phyloP scores from a whole-genome alignment of 1,140 invertebrate genomes.

The Meloidogyne chitwoodi region DNA sequence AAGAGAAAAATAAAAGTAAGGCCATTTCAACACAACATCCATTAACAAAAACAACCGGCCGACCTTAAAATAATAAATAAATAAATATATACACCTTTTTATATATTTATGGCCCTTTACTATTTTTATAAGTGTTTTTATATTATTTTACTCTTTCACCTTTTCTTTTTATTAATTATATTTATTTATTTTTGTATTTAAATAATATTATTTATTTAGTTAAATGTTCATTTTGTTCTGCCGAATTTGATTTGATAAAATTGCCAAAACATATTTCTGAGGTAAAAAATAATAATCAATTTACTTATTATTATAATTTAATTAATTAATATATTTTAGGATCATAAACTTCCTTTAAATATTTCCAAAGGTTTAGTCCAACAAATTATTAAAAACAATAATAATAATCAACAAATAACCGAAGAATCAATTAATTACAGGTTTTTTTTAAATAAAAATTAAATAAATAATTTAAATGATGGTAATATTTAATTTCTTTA shows the following conservation, averaged over 20 bases:
- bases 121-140: background rate
- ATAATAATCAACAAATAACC: background rate
- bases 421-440: background rate
- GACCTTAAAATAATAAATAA: background rate
- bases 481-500: too few species aligned
- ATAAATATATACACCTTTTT: background rate
- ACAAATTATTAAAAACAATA: background rate
- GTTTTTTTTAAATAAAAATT: background rate
- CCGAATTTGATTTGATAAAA: background rate
- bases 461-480: too few species aligned
- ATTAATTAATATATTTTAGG: background rate
- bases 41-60: background rate
- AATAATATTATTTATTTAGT: background rate
- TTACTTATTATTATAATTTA: too few species aligned
- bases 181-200: background rate
- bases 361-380: background rate
- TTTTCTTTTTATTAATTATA: background rate
- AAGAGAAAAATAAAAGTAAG: background rate
- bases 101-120: background rate
- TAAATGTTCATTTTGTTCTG: background rate
- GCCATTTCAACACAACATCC: background rate
- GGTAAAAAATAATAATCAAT: background rate
- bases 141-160: background rate
- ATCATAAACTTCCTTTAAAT: constrained; percentile 4
- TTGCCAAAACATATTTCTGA: background rate